Percentiles rank a stretch among this genome's conserved stretches.
These are phyloP conservation scores for Cisticola juncidis DNA, from an alignment of 2,113 vertebrate genomes.

Conservation along the genomic window DNA sequence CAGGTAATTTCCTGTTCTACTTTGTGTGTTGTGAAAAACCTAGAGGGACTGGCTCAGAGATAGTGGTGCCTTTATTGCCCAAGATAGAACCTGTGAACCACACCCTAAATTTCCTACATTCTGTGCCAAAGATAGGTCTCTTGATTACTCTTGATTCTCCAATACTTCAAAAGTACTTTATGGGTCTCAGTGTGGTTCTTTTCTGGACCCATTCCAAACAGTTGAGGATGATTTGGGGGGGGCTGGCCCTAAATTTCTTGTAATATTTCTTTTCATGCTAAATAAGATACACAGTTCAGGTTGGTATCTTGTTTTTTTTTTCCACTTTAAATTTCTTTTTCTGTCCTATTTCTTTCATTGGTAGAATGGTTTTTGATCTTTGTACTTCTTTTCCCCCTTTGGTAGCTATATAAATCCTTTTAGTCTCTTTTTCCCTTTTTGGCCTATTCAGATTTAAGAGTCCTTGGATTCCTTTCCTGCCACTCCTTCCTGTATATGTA, in stretches of 20 bases:
- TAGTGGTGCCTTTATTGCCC: background rate
- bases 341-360: background rate
- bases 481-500: conserved; percentile 9
- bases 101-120: background rate
- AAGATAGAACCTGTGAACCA: background rate
- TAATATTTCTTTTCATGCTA: background rate
- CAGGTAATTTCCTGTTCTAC: background rate
- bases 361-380: background rate
- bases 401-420: background rate
- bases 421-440: conserved; percentile 3
- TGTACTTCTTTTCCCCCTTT: background rate
- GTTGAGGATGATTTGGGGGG: background rate
- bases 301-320: background rate
- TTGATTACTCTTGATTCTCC: background rate
- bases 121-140: background rate
- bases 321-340: background rate
- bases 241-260: background rate
- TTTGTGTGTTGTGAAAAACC: background rate
- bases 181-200: background rate
- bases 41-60: background rate
- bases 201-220: background rate
- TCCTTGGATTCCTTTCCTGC: conserved; percentile 30
- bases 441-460: background rate
- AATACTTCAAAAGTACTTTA: background rate
- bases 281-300: background rate